Conservation (phyloP, 2,888 invertebrate species). For the Emmelina monodactyla region DNA sequence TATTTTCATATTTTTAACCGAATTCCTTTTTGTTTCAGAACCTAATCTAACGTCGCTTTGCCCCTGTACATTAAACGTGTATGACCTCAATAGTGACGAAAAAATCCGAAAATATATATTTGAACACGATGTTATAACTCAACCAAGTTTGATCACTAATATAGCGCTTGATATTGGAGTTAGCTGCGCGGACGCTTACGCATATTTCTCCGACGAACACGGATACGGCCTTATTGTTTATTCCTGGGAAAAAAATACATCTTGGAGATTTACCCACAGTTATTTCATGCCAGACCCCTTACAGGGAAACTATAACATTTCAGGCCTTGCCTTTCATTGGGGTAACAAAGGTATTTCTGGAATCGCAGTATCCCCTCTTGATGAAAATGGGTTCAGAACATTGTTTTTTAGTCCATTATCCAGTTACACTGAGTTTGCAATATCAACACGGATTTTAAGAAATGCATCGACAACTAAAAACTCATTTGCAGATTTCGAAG, state of each 20-base stretch:
- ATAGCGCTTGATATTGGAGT: constrained; percentile 80
- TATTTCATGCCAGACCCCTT: constrained; percentile 85
- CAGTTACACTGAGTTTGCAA: constrained; percentile 79
- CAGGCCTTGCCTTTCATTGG: constrained; percentile 87
- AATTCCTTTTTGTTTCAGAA: constrained; percentile 33
- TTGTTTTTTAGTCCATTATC: constrained; percentile 82
- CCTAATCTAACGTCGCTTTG: constrained; percentile 73
- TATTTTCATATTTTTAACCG: too few species aligned
- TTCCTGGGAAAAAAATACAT: constrained; percentile 77
- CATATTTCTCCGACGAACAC: constrained; percentile 83
- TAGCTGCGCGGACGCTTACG: constrained; percentile 78
- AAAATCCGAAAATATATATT: constrained; percentile 74
- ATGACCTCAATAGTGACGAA: constrained; percentile 76
- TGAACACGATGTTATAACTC: constrained; percentile 75
- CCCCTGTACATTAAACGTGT: constrained; percentile 80
- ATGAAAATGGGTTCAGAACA: constrained; percentile 72
- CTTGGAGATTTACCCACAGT: constrained; percentile 82
- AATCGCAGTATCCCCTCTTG: constrained; percentile 73
- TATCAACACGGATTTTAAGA: constrained; percentile 76
- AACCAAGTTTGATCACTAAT: constrained; percentile 85
- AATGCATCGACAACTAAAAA: constrained; percentile 72
- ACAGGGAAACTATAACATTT: constrained; percentile 79
- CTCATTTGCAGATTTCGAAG: constrained; percentile 76
- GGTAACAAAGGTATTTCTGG: constrained; percentile 83
- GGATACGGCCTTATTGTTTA: constrained; percentile 84